These are phyloP conservation scores for Mesodorylaimus sp. DNA, from an alignment of 2,888 invertebrate genomes.

Conservation along the genomic window DNA sequence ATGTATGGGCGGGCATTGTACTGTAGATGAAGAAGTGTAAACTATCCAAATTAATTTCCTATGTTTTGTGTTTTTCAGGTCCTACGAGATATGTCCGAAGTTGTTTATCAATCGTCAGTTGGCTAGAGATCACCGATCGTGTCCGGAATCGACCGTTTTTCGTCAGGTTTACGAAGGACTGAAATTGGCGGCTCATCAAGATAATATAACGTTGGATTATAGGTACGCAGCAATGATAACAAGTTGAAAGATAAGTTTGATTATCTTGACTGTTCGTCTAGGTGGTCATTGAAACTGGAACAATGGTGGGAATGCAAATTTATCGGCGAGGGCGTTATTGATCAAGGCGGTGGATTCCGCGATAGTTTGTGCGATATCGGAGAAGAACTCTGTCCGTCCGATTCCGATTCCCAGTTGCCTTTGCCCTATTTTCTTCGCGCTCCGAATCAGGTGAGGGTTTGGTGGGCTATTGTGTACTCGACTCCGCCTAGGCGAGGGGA, in stretches of 20 bases:
- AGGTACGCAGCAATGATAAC: not conserved
- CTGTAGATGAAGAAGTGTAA: not conserved
- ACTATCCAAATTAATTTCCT: too few relatives aligned
- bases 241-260: not conserved
- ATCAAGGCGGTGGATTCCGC: conserved; percentile 34
- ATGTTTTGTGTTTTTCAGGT: too few relatives aligned
- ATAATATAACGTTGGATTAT: not conserved
- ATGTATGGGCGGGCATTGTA: too few relatives aligned
- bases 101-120: not conserved
- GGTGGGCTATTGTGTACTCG: not conserved
- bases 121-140: not conserved
- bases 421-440: conserved; percentile 31
- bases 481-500: too few relatives aligned
- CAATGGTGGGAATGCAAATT: conserved; percentile 36
- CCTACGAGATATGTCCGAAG: not conserved
- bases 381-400: conserved; percentile 32
- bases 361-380: conserved; percentile 33
- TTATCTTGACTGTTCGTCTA: conserved; percentile 10
- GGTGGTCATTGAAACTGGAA: conserved; percentile 29
- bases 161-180: not conserved
- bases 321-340: conserved; percentile 32
- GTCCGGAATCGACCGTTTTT: not conserved
- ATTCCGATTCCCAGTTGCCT: conserved; percentile 23
- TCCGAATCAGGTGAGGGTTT: conserved; percentile 28
- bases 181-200: not conserved